Conservation (phyloP, 2,113 vertebrate species). For the Gnathonemus longibarbis region DNA sequence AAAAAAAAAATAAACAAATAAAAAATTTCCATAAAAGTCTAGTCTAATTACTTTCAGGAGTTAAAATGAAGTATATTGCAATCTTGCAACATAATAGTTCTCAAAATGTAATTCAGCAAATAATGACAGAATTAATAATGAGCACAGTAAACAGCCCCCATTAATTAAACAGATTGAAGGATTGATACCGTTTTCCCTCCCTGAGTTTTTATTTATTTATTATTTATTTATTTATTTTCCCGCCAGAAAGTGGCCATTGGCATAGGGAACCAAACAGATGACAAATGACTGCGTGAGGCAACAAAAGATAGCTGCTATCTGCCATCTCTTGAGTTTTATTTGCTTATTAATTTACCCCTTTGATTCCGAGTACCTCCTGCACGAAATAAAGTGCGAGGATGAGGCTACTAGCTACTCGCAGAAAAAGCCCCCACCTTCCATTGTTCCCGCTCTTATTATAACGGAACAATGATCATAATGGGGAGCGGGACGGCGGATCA, state of each 20-base stretch:
- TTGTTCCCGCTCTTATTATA: background rate
- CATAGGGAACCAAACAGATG: background rate
- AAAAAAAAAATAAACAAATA: background rate
- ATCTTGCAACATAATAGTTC: background rate
- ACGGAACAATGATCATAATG: slow-evolving; percentile 1
- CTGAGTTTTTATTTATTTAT: background rate
- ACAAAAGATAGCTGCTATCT: background rate
- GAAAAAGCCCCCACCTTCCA: background rate
- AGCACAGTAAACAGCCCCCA: background rate
- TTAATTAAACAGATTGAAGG: slow-evolving; percentile 9
- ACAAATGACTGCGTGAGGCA: background rate
- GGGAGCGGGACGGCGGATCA: background rate
- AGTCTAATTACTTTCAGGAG: slow-evolving; percentile 1
- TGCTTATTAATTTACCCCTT: slow-evolving; percentile 3
- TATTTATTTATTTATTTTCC: background rate
- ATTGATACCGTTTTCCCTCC: background rate
- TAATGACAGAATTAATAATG: background rate
- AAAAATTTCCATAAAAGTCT: background rate
- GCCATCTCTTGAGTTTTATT: slow-evolving; percentile 3
- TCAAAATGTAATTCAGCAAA: background rate
- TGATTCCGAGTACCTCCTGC: background rate
- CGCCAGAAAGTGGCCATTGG: background rate
- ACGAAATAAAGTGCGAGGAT: background rate
- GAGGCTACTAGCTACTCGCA: background rate
- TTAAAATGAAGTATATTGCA: slow-evolving; percentile 2